Conservation (phyloP, 2,797 vertebrate species). For the Australoheros facetus region DNA sequence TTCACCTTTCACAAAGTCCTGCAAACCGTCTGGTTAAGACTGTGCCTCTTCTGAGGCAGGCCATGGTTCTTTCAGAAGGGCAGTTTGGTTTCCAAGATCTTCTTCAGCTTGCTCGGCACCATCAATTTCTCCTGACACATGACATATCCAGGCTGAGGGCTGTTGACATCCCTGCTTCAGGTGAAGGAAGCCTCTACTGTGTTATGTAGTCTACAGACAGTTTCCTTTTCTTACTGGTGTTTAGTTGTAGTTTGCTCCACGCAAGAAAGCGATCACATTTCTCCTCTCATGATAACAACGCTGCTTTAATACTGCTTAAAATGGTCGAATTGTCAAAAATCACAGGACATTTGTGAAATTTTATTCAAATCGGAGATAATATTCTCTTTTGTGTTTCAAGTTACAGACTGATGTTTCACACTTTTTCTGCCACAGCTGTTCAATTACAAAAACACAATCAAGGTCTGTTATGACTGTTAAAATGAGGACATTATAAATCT, state of each 20-base stretch:
- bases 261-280: background rate
- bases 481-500: background rate
- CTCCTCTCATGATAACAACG: background rate
- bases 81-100: background rate
- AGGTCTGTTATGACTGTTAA: background rate
- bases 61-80: background rate
- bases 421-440: background rate
- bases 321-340: conserved; percentile 14
- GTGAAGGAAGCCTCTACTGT: background rate
- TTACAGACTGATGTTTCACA: background rate
- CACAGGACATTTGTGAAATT: background rate
- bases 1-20: background rate
- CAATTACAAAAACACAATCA: background rate
- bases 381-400: background rate
- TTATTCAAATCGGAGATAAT: background rate
- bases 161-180: background rate
- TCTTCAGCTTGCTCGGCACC: background rate
- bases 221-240: background rate
- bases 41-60: background rate
- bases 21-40: background rate
- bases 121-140: background rate
- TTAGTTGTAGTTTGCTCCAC: background rate
- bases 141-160: background rate
- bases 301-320: background rate
- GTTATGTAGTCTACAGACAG: background rate